phyloP scores from a whole-genome alignment of 2,113 vertebrate genomes.

The Aphyosemion australe region DNA sequence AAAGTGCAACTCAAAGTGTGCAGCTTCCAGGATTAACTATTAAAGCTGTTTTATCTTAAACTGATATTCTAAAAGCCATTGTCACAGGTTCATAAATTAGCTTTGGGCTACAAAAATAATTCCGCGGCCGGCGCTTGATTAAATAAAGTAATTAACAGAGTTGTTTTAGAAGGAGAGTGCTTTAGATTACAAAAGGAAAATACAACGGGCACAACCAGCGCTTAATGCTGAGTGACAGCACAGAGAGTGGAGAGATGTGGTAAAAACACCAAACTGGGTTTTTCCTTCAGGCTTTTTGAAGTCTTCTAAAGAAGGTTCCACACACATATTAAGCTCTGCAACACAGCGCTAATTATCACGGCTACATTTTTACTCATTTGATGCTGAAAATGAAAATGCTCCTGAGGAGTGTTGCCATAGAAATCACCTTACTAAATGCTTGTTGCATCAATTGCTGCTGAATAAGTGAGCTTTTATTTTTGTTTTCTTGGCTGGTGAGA shows the following conservation, averaged over 20 bases:
- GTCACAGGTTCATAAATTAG: conserved; percentile 59
- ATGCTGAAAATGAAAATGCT: conserved; percentile 73
- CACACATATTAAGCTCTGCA: conserved; percentile 44
- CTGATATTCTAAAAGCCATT: conserved; percentile 65
- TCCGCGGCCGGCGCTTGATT: conserved; percentile 58
- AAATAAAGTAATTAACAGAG: conserved; percentile 72
- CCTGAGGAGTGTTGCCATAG: conserved; percentile 71
- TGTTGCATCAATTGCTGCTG: conserved; percentile 54
- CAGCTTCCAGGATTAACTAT: conserved; percentile 56
- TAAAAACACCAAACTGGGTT: conserved; percentile 60
- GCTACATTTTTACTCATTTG: conserved; percentile 65
- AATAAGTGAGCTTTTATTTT: conserved; percentile 60
- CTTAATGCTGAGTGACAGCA: conserved; percentile 75
- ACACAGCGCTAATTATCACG: conserved; percentile 68
- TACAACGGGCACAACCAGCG: conserved; percentile 56
- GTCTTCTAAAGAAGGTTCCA: conserved; percentile 66
- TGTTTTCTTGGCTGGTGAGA: conserved; percentile 40
- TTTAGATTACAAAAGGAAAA: conserved; percentile 75
- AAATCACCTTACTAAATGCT: conserved; percentile 64
- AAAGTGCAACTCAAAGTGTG: conserved; percentile 41
- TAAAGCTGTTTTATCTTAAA: conserved; percentile 55
- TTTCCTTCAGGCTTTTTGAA: conserved; percentile 67
- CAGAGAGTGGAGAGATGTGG: conserved; percentile 53
- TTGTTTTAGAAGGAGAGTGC: conserved; percentile 58
- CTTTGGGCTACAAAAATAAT: conserved; percentile 63